Percentiles rank a stretch among this genome's conserved stretches.
Evolutionary conservation across 64 coral and sea anemone genomes (phyloP).

Genomic region (Catalaphyllia jardinei): DNA sequence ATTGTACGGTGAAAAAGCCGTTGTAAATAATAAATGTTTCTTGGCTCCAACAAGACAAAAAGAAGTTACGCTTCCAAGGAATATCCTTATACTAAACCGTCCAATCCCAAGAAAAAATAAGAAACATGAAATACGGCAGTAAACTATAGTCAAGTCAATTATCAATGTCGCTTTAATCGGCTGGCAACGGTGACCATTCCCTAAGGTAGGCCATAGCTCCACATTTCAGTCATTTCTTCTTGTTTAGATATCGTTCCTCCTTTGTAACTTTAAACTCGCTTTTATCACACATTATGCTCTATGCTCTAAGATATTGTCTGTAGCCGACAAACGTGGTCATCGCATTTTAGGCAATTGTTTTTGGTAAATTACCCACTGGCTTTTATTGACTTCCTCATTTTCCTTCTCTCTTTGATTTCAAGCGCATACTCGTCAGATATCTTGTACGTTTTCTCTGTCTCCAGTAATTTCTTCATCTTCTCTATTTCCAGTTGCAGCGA

Average conservation of each 20-base stretch:
- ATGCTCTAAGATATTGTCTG: not conserved
- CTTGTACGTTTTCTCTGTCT: conserved; percentile 80
- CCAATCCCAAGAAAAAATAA: not conserved
- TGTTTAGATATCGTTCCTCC: no score
- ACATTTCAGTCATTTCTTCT: no score
- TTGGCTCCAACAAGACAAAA: not conserved
- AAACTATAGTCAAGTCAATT: no score
- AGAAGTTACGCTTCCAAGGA: not conserved
- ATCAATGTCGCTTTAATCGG: no score
- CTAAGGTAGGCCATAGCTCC: no score
- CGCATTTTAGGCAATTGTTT: no score
- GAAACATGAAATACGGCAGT: not conserved
- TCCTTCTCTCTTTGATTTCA: conserved; percentile 60
- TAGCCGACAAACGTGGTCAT: no score
- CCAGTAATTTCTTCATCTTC: conserved; percentile 82
- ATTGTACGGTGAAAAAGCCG: not conserved
- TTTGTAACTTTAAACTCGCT: no score
- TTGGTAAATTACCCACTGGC: not conserved
- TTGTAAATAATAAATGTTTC: not conserved
- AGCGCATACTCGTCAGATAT: conserved; percentile 72
- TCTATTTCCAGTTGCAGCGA: conserved; percentile 57
- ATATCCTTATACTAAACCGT: not conserved
- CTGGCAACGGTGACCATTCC: no score
- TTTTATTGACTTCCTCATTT: not conserved
- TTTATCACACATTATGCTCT: no score